Base-by-base conservation (phyloP, 2,888 invertebrate species). In the Amphipyra tragopoginis region DNA sequence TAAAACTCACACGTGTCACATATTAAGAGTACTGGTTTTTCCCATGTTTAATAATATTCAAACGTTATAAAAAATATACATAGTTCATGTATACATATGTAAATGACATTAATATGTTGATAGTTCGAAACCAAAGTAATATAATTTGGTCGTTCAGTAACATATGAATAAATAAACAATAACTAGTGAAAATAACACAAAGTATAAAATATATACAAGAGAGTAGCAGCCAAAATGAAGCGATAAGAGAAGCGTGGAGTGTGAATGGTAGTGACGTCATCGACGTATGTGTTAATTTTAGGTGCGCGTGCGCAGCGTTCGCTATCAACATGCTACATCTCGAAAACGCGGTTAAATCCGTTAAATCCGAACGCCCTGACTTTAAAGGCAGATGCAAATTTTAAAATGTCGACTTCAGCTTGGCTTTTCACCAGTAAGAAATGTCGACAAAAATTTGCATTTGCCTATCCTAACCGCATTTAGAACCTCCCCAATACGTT, bases 241-340 rank as follows among this genome's bases (percentile, higher is more conserved):
- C 92, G 80, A 87, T 82, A 86, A 83, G 83, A 85, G 80, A 86
- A 86, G 86, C 86, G 83, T 85, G 85, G 81, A 79, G 81, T 80
- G 76, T 82, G 82, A 77, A 82, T 80, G 79, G 81, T 74, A 65
- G 72, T 81, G 83, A 82, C 82, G 83, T 78, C 77, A 77, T 75
- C 72, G 79, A 77, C 80, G 83, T 80, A 84, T 82, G 74, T 80
- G 84, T 85, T 85, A 84, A 71, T 84, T 79, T 75, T 80, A 75
- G 61, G 83, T 82, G 86, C 83, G 84, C 74, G 83, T 82, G 85
- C 81, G 83, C 82, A 73, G 79, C 80, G 75, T 51, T 69, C 70
- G 76, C 77, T 63, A 71, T 67, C 78, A 70, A 71, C 86, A 86
- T 87, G 87, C 87, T 82, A 73, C 74, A 72, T 73, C 77, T 72